Base-by-base conservation (phyloP, 2,888 invertebrate genomes). In the Neoitamus cyanurus region DNA sequence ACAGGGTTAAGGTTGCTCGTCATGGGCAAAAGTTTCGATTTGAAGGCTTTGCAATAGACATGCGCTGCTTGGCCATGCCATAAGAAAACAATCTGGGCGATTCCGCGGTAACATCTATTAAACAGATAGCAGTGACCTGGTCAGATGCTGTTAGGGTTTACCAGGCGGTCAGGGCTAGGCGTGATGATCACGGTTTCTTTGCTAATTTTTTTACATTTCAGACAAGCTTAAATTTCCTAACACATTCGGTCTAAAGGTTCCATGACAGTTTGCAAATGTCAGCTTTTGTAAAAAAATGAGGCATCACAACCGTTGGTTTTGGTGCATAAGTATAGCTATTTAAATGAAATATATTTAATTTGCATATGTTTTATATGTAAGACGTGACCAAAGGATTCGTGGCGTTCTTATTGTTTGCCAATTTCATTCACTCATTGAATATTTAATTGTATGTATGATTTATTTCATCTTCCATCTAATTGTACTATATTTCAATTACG, bases 1-100 rank as follows among this genome's bases (percentile, higher is more conserved):
- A 42, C 75, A 75, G 75, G 75, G 75, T 75, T 42, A 42, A 42
- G 75, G 75, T 42, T 42, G 34, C 25, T 58, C 58, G 7, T 25
- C 58, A 58, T 58, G 58, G 58, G 15, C 58, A 58, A 58, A 58
- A 58, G 20, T 58, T 42, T 42, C 42, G n/a, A n/a, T 42, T 58
- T 58, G 58, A 58, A 58, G 58, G 58, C 58, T 58, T 58, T 20
- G 15, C 20, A 20, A 58, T 58, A 25, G 42, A 42, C n/a, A 6
- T n/a, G 1, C n/a, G n/a, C 42, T 5, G n/a, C n/a, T 42, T 1
- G 4, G 5, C 1, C n/a, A n/a, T 42, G 5, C n/a, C 15, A 42
- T 5, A 0, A 42, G 5, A 15, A 42, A 42, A 42, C n/a, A 42
- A 42, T 42, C 5, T 42, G 13, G 3, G n/a, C 42, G 3, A 42